Percentiles rank a stretch among this genome's conserved stretches.
These are phyloP conservation scores for Columba guinea DNA, from an alignment of 2,797 vertebrate genomes.

Conservation along the genomic window DNA sequence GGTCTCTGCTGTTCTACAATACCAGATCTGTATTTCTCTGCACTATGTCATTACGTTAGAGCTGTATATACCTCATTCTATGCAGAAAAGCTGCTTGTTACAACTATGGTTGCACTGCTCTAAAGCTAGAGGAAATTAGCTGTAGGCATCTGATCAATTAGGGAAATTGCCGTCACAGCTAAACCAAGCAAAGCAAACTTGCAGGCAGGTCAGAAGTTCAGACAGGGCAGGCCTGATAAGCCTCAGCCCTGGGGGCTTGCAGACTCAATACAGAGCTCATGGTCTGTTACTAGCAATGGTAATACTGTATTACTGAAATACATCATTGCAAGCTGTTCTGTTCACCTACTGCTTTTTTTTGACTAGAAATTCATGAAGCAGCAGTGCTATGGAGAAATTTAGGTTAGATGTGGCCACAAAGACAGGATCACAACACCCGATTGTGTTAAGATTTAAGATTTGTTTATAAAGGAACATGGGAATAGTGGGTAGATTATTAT, in stretches of 20 bases:
- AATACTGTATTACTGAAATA: background rate
- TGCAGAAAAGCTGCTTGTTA: background rate
- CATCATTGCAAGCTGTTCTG: background rate
- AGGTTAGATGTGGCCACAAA: background rate
- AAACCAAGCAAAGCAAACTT: background rate
- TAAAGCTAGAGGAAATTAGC: background rate
- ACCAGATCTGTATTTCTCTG: background rate
- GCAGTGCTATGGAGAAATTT: fast-evolving
- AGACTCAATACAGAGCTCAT: background rate
- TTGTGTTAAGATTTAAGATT: background rate
- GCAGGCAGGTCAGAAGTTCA: background rate
- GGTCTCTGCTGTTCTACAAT: background rate
- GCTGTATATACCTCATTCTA: background rate
- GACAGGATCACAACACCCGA: background rate
- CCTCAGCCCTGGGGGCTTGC: background rate
- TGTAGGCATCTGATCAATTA: background rate
- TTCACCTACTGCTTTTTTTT: background rate
- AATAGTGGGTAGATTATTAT: background rate
- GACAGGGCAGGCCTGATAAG: background rate
- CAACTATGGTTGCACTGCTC: background rate
- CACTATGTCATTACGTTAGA: background rate
- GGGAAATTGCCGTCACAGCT: background rate
- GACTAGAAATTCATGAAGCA: background rate
- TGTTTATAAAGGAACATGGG: fast-evolving
- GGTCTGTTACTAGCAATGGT: background rate